Base-by-base conservation (phyloP, 1,140 invertebrate genomes). In the Leptinotarsa texana region DNA sequence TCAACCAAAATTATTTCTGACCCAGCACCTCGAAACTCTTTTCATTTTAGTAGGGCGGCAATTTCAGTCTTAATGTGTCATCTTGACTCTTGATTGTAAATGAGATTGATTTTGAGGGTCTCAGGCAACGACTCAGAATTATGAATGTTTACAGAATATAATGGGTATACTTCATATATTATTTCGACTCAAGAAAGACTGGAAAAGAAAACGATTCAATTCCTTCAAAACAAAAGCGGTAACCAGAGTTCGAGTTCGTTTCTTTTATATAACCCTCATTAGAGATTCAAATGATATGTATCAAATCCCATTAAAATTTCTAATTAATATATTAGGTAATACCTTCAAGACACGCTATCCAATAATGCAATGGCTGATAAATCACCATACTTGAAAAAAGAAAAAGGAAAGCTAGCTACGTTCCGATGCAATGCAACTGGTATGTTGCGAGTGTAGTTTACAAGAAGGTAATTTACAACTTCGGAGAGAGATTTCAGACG, bases 211-310 rank as follows among this genome's bases (percentile, higher is more conserved):
- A 42, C 33, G 11, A 42, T 11, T 8, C 8, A 42, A 42, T 42
- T 42, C 2, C 33, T 11, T 42, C 33, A 42, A 42, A 42, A 11
- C 8, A 42, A 42, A 42, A 42, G 33, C 33, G 33, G 33, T 11
- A 42, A 42, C 33, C 33, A 42, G 33, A 42, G 33, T 13, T 17
- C 51, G 51, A 18, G 15, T n/a, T 57, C 51, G n/a, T 57, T 57
- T 57, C 51, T 15, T 57, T 57, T 57, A 57, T 57, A 57, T 57
- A 57, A 57, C 51, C 51, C n/a, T 57, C 51, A 57, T 57, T 57
- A 57, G n/a, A 18, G 51, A 57, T 57, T 57, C 51, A 57, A 57
- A 57, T 57, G 51, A 57, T 57, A 57, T 57, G 51, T 57, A n/a
- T 57, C 51, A 57, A 57, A 17, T n/a, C 51, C n/a, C 51, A 57